These are phyloP conservation scores for Bubo bubo DNA, from an alignment of 2,113 vertebrate species.

Conservation along the genomic window DNA sequence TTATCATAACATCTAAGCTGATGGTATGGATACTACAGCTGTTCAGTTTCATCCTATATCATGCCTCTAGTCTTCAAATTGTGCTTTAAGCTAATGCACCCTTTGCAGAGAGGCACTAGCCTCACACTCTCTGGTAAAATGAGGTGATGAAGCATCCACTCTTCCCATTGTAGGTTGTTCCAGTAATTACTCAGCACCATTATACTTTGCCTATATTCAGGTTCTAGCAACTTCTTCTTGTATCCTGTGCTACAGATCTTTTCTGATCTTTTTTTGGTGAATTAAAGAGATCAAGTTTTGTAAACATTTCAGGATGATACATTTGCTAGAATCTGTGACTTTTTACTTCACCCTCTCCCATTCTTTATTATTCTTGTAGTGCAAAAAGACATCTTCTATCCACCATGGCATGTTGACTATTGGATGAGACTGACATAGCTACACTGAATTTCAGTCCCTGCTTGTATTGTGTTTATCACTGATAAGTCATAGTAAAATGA, in stretches of 20 bases:
- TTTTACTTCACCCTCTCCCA: not conserved
- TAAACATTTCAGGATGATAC: not conserved
- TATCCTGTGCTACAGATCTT: not conserved
- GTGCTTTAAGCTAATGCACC: not conserved
- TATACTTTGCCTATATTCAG: not conserved
- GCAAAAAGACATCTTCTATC: not conserved
- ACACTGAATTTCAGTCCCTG: not conserved
- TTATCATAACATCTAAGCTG: not conserved
- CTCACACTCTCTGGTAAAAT: not conserved
- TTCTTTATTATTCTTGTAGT: not conserved
- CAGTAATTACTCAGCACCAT: not conserved
- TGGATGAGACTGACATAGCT: not conserved
- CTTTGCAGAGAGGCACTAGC: not conserved
- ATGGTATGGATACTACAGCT: not conserved
- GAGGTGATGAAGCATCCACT: not conserved
- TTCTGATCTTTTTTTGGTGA: not conserved
- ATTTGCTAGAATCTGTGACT: not conserved
- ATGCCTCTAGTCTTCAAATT: not conserved
- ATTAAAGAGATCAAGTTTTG: not conserved
- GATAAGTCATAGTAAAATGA: not conserved
- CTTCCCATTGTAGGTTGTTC: not conserved
- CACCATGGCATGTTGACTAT: not conserved
- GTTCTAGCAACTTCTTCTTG: not conserved
- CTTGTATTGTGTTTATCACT: not conserved
- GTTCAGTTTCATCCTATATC: not conserved